Base-by-base conservation (phyloP, 2,113 vertebrate species). In the Salminus brasiliensis region DNA sequence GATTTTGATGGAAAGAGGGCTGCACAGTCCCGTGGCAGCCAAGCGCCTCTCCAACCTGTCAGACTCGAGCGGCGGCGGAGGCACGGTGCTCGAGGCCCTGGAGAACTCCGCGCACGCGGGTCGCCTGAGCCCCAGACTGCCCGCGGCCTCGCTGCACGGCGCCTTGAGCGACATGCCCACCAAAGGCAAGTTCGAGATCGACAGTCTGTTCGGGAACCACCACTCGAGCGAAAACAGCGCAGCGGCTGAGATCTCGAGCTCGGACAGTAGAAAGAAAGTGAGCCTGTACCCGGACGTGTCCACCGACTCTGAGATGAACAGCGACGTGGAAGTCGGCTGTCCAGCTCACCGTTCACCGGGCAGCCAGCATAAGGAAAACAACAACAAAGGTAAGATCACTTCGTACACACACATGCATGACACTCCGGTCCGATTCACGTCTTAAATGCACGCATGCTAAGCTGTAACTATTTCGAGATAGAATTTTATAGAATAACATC, bases 1-100 rank as follows among this genome's bases (percentile, higher is more conserved):
- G 97, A 97, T 99, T 94, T 94, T 99, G 93, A 99, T 99, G 97
- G 98, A 99, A 92, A 95, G 98, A 91, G 97, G 98, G 87, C 94
- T 99, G 88, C 98, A 99, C 91, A 98, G 97, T 92, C 98, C 98
- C 78, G 93, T 96, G 82, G 92, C 96, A 76, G 95, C 94, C 89
- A 99, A 99, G 92, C 96, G 97, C 89, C 95, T 96, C 85, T 90
- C 97, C 88, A 95, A 88, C 91, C 91, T 96, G 87, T 94, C 95
- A 81, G 97, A 99, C 89, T 91, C 96, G 87, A 93, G 95, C 81
- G 97, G 97, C 49, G 49, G 49, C 52, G 52, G 36, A 88, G 97
- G 95, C 89, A 95, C 96, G 36, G 96, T 99, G 83, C 92, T 99
- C 80, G 98, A 99, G 95, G 98, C 97, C 96, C 95, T 99, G 87